Conservation (phyloP, 2,797 vertebrate genomes). For the Clarias pachynema region DNA sequence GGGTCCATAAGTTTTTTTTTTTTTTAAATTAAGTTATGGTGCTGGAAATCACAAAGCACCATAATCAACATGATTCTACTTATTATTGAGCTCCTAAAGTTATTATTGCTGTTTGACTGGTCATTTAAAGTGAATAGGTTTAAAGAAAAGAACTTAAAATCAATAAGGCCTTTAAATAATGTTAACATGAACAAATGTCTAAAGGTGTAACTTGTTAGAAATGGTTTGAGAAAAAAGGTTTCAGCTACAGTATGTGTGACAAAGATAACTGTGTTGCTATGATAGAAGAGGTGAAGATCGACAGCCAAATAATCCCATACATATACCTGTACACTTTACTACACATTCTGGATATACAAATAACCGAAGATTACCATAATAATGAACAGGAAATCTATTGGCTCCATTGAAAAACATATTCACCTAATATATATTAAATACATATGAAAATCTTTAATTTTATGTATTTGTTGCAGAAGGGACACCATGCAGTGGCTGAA, state of each 20-base stretch:
- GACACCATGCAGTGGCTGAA: background rate
- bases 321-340: background rate
- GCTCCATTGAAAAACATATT: background rate
- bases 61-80: background rate
- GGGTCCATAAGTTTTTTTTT: background rate
- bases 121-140: no score
- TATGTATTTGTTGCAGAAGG: background rate
- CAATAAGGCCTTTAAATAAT: background rate
- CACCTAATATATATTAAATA: background rate
- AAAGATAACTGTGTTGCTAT: constrained; percentile 5
- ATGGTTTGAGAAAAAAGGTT: background rate
- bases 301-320: background rate
- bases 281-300: background rate
- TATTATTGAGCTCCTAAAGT: background rate
- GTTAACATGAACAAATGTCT: background rate
- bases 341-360: background rate
- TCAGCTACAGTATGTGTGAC: background rate
- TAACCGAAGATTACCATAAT: background rate
- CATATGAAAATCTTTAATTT: background rate
- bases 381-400: background rate
- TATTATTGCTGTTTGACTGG: background rate
- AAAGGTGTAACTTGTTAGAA: background rate
- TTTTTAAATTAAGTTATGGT: background rate
- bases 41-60: background rate
- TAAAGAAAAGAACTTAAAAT: background rate